Evolutionary conservation across 2,113 vertebrate species (phyloP), one percentile per base, ranked within the genome.

Genomic region (Phalacrocorax pelagicus): DNA sequence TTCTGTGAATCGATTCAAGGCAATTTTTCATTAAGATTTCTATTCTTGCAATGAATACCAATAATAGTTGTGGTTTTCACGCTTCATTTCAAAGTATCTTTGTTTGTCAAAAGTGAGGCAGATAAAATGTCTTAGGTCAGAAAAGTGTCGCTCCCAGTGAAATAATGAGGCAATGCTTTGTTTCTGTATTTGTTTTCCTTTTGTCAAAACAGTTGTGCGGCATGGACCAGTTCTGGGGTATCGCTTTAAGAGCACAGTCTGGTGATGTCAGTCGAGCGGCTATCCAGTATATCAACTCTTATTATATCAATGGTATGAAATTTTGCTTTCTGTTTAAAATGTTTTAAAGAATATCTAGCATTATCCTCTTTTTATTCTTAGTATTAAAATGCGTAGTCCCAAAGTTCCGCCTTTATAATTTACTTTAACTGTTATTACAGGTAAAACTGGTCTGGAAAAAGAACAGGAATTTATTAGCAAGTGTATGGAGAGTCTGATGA

Each of bases 211-310:
- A 99, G 99, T 92, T 99, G 88, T 99, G 99, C 97, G 99, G 99
- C 86, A 99, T 99, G 99, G 99, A 99, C 97, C 99, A 99, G 66
- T 98, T 99, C 95, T 99, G 99, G 99, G 99, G 99, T 17, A 99
- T 99, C 91, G 99, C 99, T 70, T 97, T 99, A 72, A 98, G 99
- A 97, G 99, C 99, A 55, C 99, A 99, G 75, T 99, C 99, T 46
- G 99, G 99, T 57, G 99, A 99, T 90, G 99, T 99, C 97, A 99
- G 99, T 97, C 98, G 99, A 27, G 99, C 99, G 13, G 99, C 99
- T 89, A 99, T 99, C 96, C 99, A 99, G 96, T 99, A 99, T 97
- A 99, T 99, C 98, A 99, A 99, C 97, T 99, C 99, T 30, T 99
- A 99, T 91, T 99, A 99, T 93, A 99, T 99, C 98, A 99, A 99